phyloP scores from a whole-genome alignment of 1,140 invertebrate genomes.

The Protaetia brevitarsis region DNA sequence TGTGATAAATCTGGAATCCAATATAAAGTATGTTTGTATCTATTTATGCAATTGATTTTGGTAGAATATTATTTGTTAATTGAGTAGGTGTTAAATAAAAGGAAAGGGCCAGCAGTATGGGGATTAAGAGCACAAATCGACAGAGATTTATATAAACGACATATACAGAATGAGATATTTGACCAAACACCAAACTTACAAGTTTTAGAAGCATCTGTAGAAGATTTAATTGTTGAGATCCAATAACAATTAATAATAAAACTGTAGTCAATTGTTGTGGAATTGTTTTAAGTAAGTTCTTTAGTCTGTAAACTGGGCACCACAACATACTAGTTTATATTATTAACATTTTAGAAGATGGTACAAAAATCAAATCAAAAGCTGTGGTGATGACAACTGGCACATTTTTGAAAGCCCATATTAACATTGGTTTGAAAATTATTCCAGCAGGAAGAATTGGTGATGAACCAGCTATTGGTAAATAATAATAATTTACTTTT shows the following conservation, averaged over 20 bases:
- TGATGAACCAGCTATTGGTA: slow-evolving; percentile 74
- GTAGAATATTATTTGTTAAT: neutral
- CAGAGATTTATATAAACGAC: slow-evolving; percentile 74
- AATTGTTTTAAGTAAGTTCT: slow-evolving; percentile 59
- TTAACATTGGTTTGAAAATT: slow-evolving; percentile 79
- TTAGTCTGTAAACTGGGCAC: slow-evolving; percentile 2
- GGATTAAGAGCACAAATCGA: slow-evolving; percentile 91
- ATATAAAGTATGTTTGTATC: slow-evolving; percentile 57
- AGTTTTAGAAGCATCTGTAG: slow-evolving; percentile 73
- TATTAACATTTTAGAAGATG: slow-evolving; percentile 52
- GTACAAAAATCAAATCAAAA: slow-evolving; percentile 59
- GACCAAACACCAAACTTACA: slow-evolving; percentile 64
- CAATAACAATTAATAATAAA: slow-evolving; percentile 32
- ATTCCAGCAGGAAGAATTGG: slow-evolving; percentile 82
- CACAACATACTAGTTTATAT: slow-evolving; percentile 20
- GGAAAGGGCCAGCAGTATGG: slow-evolving; percentile 86
- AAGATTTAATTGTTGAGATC: slow-evolving; percentile 72
- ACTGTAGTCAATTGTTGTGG: slow-evolving; percentile 53
- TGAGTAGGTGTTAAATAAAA: slow-evolving; percentile 66
- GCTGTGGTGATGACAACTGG: slow-evolving; percentile 87
- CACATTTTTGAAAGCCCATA: slow-evolving; percentile 87
- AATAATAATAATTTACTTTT: neutral
- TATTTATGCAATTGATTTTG: neutral
- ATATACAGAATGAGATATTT: slow-evolving; percentile 78
- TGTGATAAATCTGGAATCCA: slow-evolving; percentile 81